Evolutionary conservation across 2,888 invertebrate species (phyloP).

Genomic region (Dione vanillae): DNA sequence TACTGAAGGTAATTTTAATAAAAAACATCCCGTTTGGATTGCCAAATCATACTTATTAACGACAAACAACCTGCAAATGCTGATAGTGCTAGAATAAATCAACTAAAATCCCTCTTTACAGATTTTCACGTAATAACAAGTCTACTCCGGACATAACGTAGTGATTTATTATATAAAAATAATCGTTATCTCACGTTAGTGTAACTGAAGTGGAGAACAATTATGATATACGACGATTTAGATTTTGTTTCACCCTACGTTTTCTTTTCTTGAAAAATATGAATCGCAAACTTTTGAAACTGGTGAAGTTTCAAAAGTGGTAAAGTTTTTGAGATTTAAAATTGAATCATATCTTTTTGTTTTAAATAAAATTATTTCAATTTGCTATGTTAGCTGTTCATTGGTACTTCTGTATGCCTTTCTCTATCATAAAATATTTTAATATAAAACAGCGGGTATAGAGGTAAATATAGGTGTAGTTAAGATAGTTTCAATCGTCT

Average conservation of each 20-base stretch:
- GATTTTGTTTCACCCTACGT: not conserved
- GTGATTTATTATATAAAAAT: constrained; percentile 52
- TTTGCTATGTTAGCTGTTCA: too few relatives aligned
- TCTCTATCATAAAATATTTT: too few relatives aligned
- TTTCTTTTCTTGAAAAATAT: not conserved
- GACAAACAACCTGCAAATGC: constrained; percentile 53
- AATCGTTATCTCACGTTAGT: constrained; percentile 48
- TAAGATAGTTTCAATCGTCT: too few relatives aligned
- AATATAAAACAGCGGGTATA: too few relatives aligned
- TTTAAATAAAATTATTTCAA: too few relatives aligned
- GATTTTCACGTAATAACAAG: constrained; percentile 67
- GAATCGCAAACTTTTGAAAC: not conserved
- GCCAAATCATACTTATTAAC: constrained; percentile 11
- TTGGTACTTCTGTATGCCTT: too few relatives aligned
- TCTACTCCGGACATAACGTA: constrained; percentile 48
- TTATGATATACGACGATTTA: constrained; percentile 22
- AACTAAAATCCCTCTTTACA: constrained; percentile 55
- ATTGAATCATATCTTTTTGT: too few relatives aligned
- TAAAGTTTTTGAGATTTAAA: too few relatives aligned
- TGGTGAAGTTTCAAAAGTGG: too few relatives aligned
- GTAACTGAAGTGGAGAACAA: constrained; percentile 25
- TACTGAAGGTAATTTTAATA: not conserved
- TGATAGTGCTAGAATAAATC: constrained; percentile 64
- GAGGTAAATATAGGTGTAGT: too few relatives aligned
- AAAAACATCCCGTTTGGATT: not conserved